Conservation (phyloP, 2,113 vertebrate species). For the Numida meleagris region DNA sequence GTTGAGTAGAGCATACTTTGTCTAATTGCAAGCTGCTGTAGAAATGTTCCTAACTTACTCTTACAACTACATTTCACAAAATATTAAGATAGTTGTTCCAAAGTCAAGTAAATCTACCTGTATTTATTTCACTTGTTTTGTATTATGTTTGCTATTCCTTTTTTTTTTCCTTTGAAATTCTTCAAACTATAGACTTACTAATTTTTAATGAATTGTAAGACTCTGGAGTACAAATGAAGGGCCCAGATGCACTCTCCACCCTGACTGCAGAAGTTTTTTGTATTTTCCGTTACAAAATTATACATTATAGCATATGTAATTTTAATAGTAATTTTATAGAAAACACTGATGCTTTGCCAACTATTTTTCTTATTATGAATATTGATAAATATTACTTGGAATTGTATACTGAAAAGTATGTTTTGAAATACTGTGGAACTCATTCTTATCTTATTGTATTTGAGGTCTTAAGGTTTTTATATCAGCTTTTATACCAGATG, state of each 20-base stretch:
- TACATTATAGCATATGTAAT: background rate
- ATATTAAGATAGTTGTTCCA: background rate
- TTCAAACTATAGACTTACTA: background rate
- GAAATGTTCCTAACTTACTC: background rate
- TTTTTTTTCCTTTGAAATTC: background rate
- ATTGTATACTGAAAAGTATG: background rate
- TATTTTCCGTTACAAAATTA: background rate
- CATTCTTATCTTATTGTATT: background rate
- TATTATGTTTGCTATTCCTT: background rate
- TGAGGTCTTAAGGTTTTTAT: background rate
- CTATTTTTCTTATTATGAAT: background rate
- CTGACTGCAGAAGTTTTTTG: background rate
- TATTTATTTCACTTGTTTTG: background rate
- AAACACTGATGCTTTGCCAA: background rate
- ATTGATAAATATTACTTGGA: background rate
- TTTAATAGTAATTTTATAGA: background rate
- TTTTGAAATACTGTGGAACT: background rate
- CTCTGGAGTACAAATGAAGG: background rate
- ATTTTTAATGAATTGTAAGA: background rate
- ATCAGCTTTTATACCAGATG: background rate
- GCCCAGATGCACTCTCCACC: background rate
- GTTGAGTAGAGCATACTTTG: background rate
- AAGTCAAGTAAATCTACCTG: background rate
- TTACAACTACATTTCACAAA: background rate
- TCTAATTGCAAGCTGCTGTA: background rate